Evolutionary conservation across 2,888 invertebrate species (phyloP).

Genomic region (Nymphalis polychloros): DNA sequence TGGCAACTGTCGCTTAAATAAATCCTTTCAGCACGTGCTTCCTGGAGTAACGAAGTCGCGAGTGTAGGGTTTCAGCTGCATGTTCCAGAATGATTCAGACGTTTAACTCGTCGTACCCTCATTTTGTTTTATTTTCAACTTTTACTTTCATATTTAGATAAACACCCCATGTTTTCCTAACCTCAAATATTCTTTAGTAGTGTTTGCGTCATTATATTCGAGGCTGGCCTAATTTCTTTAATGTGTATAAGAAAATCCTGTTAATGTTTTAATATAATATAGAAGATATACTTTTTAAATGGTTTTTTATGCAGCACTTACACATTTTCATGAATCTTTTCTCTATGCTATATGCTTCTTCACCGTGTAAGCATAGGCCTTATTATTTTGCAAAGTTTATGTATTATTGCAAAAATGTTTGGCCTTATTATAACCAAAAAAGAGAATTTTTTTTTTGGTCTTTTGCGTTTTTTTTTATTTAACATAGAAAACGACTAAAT

Average conservation of each 20-base stretch:
- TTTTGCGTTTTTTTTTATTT: not conserved
- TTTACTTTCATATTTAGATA: constrained; percentile 48
- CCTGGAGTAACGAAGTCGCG: constrained; percentile 53
- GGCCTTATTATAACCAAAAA: too few relatives aligned
- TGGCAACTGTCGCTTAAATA: constrained; percentile 48
- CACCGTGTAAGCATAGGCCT: too few relatives aligned
- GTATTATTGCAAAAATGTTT: too few relatives aligned
- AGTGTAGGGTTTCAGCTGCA: constrained; percentile 76
- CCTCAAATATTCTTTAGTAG: constrained; percentile 52
- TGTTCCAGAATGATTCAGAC: constrained; percentile 59
- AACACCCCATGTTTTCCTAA: constrained; percentile 60
- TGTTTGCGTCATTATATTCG: constrained; percentile 24
- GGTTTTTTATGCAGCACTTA: too few relatives aligned
- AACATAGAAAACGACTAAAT: not conserved
- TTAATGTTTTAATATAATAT: not conserved
- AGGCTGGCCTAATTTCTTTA: constrained; percentile 25
- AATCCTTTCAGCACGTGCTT: constrained; percentile 58
- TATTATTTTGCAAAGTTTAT: too few relatives aligned
- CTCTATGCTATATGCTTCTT: too few relatives aligned
- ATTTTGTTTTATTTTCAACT: constrained; percentile 47
- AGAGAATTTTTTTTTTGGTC: too few relatives aligned
- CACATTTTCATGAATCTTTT: too few relatives aligned
- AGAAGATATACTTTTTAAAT: not conserved
- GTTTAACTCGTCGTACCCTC: constrained; percentile 58
- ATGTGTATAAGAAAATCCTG: constrained; percentile 9